Evolutionary conservation across 2,113 vertebrate species (phyloP).

Genomic region (Poeciliopsis occidentalis): DNA sequence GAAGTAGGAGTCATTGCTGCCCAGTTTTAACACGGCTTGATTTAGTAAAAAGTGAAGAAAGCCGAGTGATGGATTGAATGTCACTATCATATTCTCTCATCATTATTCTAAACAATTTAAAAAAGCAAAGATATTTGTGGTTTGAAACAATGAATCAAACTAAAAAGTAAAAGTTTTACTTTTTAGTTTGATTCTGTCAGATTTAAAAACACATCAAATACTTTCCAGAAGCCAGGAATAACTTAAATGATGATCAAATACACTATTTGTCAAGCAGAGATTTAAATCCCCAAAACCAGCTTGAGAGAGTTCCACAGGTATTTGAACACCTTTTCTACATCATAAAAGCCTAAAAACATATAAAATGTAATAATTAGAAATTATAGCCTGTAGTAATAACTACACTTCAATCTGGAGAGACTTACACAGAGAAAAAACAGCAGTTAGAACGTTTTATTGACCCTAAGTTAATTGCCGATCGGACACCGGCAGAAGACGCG

Average conservation of each 20-base stretch:
- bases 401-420: background rate
- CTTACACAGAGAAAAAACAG: no score
- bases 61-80: conserved; percentile 2
- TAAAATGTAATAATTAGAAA: background rate
- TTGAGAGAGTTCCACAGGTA: background rate
- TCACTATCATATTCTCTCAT: background rate
- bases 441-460: no score
- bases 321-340: background rate
- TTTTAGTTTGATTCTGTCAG: background rate
- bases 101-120: background rate
- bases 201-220: background rate
- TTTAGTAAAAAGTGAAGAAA: background rate
- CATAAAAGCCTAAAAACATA: background rate
- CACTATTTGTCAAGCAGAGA: background rate
- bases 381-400: background rate
- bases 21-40: conserved; percentile 4
- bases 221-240: background rate
- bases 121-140: background rate
- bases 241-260: background rate
- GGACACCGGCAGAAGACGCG: no score
- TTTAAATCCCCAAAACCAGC: background rate
- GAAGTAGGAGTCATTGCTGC: conserved; percentile 5
- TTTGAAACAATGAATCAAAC: background rate
- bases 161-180: background rate
- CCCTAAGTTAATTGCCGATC: no score